Evolutionary conservation across 1,140 invertebrate genomes (phyloP).

Genomic region (Diploscapter pachys): DNA sequence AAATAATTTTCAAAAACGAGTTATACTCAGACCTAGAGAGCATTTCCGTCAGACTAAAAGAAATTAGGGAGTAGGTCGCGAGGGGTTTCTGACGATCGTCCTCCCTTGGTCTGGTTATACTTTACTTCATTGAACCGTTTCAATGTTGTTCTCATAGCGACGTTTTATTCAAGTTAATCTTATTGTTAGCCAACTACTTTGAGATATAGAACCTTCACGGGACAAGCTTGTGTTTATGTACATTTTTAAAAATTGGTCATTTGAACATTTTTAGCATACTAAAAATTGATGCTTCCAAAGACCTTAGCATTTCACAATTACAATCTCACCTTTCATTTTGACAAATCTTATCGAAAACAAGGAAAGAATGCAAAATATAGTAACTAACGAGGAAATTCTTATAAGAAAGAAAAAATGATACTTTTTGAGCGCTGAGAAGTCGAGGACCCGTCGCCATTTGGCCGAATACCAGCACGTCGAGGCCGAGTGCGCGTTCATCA

Average conservation of each 20-base stretch:
- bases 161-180: too few relatives aligned
- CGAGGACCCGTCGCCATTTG: constrained; percentile 88
- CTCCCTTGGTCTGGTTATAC: not conserved
- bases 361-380: not conserved
- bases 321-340: not conserved
- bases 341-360: not conserved
- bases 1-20: not conserved
- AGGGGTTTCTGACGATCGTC: not conserved
- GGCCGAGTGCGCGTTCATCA: constrained; percentile 91
- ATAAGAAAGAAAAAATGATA: not conserved
- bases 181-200: too few relatives aligned
- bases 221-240: too few relatives aligned
- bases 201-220: too few relatives aligned
- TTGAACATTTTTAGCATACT: not conserved
- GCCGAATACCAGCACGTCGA: constrained; percentile 96
- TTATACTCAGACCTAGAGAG: not conserved
- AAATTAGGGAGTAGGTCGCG: too few relatives aligned
- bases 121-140: too few relatives aligned
- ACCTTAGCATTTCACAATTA: not conserved
- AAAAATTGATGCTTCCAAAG: not conserved
- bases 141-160: too few relatives aligned
- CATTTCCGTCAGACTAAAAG: too few relatives aligned
- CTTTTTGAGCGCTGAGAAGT: constrained; percentile 79
- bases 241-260: not conserved
- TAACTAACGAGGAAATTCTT: not conserved